A percentile compares a stretch with the other conserved stretches of the same genome.
phyloP scores from a whole-genome alignment of 2,888 invertebrate genomes.

The Dendrolimus pini region DNA sequence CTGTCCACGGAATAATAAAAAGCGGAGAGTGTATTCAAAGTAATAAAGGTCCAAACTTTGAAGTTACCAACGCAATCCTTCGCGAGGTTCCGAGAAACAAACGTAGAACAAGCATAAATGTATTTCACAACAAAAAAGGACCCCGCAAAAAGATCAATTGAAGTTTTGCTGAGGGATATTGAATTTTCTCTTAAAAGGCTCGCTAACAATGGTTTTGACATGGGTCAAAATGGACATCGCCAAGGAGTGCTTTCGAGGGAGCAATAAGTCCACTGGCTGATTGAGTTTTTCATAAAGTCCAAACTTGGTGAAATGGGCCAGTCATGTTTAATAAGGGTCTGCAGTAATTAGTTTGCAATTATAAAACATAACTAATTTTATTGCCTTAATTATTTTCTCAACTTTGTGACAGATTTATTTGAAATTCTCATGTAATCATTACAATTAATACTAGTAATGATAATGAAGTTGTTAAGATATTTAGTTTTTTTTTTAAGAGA shows the following conservation, averaged over 20 bases:
- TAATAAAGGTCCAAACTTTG: slow-evolving; percentile 8
- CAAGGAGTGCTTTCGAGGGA: slow-evolving; percentile 17
- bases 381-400: too few species aligned
- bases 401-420: too few species aligned
- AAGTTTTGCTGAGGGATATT: slow-evolving; percentile 38
- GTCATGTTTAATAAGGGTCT: background rate
- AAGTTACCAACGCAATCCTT: slow-evolving; percentile 11
- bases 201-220: slow-evolving; percentile 47
- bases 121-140: slow-evolving; percentile 30
- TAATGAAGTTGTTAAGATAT: too few species aligned
- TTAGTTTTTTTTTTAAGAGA: too few species aligned
- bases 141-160: slow-evolving; percentile 35
- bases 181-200: slow-evolving; percentile 41
- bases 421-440: too few species aligned
- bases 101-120: slow-evolving; percentile 8
- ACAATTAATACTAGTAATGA: too few species aligned
- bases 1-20: too few species aligned
- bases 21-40: background rate
- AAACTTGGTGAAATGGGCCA: background rate
- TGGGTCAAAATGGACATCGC: slow-evolving; percentile 28
- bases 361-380: too few species aligned
- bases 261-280: slow-evolving; percentile 17
- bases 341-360: background rate
- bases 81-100: slow-evolving; percentile 18
- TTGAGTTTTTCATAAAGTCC: slow-evolving; percentile 35